phyloP scores from a whole-genome alignment of 2,113 vertebrate genomes.

The Montifringilla adamsi region DNA sequence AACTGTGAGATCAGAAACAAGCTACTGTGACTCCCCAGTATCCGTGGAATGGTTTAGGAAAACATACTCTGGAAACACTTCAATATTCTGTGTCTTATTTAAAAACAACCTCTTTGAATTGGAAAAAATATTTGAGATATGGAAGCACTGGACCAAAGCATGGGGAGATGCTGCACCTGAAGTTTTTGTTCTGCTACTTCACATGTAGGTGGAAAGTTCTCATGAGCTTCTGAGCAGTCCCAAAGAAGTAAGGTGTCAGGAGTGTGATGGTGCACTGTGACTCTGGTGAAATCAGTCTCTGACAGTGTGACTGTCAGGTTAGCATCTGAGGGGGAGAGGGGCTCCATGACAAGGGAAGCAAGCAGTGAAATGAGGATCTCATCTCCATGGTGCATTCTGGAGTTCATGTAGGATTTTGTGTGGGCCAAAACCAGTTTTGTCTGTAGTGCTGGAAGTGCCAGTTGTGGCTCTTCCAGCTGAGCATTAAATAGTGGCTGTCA shows the following conservation, averaged over 20 bases:
- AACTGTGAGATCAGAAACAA: slow-evolving; percentile 16
- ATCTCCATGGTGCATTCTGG: not conserved
- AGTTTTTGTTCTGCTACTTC: not conserved
- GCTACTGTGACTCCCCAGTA: not conserved
- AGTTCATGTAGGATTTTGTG: not conserved
- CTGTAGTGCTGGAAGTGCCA: not conserved
- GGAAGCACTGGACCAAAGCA: not conserved
- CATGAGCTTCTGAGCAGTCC: not conserved
- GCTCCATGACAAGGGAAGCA: not conserved
- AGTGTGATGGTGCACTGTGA: not conserved
- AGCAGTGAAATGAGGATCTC: not conserved
- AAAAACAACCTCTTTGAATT: not conserved
- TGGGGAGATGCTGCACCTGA: not conserved
- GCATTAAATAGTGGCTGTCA: not conserved
- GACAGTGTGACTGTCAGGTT: not conserved
- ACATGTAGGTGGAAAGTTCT: not conserved
- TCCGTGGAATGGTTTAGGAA: not conserved
- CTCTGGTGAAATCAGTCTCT: not conserved
- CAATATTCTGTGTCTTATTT: not conserved
- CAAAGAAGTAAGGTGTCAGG: too few species aligned
- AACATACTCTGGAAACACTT: not conserved
- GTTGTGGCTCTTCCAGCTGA: not conserved
- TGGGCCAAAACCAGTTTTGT: not conserved
- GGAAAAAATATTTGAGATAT: not conserved
- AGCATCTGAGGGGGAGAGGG: not conserved